Evolutionary conservation across 2,113 vertebrate genomes (phyloP).

Genomic region (Chitala chitala): DNA sequence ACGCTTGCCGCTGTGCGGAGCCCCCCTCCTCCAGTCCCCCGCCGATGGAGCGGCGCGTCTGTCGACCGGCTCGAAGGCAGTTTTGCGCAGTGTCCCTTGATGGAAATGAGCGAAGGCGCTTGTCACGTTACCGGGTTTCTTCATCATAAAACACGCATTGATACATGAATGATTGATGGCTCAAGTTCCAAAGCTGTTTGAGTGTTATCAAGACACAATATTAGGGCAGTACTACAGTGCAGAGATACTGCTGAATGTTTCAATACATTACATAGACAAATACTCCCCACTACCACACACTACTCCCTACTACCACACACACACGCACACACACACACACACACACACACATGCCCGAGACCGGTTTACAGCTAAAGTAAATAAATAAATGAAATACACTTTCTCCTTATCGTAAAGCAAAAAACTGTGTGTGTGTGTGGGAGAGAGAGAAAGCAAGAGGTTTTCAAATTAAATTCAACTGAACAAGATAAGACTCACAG

Average conservation of each 20-base stretch:
- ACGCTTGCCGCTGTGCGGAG: background rate
- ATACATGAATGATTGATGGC: background rate
- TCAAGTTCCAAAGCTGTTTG: background rate
- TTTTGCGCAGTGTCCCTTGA: background rate
- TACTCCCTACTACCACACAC: background rate
- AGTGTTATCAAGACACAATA: background rate
- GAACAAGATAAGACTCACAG: background rate
- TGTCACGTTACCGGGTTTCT: background rate
- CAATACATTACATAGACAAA: too few species aligned
- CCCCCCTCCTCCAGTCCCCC: background rate
- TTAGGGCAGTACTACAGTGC: background rate
- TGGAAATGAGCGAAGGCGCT: background rate
- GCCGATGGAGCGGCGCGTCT: background rate
- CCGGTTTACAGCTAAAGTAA: background rate
- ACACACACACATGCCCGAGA: background rate
- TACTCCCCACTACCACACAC: background rate
- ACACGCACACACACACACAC: background rate
- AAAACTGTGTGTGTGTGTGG: background rate
- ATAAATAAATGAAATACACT: too few species aligned
- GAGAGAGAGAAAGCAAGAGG: background rate
- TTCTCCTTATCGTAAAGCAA: too few species aligned
- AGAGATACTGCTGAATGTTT: background rate
- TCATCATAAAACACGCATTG: background rate
- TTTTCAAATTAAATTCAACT: background rate
- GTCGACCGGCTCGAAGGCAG: background rate